phyloP scores from a whole-genome alignment of 2,888 invertebrate species.

The Phorcus lineatus region DNA sequence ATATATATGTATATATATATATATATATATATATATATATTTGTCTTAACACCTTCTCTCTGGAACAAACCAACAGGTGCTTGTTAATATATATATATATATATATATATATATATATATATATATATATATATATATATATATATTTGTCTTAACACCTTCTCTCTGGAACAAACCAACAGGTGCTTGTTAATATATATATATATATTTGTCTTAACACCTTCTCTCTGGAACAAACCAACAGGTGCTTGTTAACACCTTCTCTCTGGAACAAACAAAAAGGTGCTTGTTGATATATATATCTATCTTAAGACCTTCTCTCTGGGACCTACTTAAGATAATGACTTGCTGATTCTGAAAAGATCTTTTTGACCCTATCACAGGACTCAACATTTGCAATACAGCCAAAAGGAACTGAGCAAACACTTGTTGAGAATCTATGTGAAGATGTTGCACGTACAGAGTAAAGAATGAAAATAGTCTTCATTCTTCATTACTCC shows the following conservation, averaged over 20 bases:
- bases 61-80: constrained; percentile 41
- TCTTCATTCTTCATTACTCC: too few species aligned
- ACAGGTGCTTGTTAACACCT: constrained; percentile 77
- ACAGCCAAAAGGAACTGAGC: too few species aligned
- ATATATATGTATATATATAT: neutral
- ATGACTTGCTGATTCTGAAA: too few species aligned
- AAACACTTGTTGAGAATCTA: too few species aligned
- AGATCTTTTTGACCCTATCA: too few species aligned
- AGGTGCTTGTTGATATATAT: neutral
- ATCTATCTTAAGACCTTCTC: too few species aligned
- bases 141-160: neutral
- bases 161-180: neutral
- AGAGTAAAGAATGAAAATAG: too few species aligned
- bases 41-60: constrained; percentile 78
- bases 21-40: neutral
- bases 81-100: neutral
- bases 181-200: too few species aligned
- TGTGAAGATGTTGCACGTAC: too few species aligned
- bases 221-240: constrained; percentile 63
- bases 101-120: neutral
- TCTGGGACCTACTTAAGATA: too few species aligned
- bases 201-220: constrained; percentile 78
- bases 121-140: neutral
- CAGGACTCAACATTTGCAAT: too few species aligned
- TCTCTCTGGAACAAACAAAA: constrained; percentile 61